Evolutionary conservation across 2,113 vertebrate species (phyloP), one percentile per base, ranked within the genome.

Genomic region (Menura novaehollandiae): DNA sequence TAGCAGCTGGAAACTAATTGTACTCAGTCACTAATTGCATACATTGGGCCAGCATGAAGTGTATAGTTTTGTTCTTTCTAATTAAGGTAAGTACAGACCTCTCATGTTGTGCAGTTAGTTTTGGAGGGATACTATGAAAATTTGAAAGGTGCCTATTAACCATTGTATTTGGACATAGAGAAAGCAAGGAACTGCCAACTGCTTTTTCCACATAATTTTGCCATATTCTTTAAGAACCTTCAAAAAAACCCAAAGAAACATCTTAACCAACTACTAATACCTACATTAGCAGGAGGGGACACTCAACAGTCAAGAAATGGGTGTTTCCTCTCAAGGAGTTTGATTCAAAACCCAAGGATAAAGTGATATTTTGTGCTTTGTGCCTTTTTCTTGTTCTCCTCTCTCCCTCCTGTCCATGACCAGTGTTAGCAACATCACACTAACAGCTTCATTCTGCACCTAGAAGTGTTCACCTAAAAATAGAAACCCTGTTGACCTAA

Each of bases 51-150:
- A 68, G 69, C 87, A 44, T 49, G 69, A 47, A 76, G 33, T n/a
- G n/a, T 21, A 49, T 5, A 10, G 51, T 74, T 87, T 93, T 97
- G 66, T 74, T 92, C 91, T 68, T 90, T 75, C 58, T 86, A 95
- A 93, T 91, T 95, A 95, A 94, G 75, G 16, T 93, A 93, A 91
- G 49, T 89, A 91, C 37, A 94, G 76, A 84, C 60, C 30, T 82
- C 73, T 78, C 33, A 39, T 6, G 9, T 58, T 76, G 24, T 43
- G 60, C 63, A 68, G 77, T 56, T 81, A 87, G 67, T 78, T 95
- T 79, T 51, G 27, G 26, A 8, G 16, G 18, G 14, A 35, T 47
- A 51, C 27, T 66, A 13, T 4, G 26, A 69, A 71, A 68, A 82
- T 47, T 0, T 64, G 27, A 84, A 94, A 93, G 56, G 46, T 10